Base-by-base conservation (phyloP, 2,113 vertebrate genomes). In the Podocnemis expansa region DNA sequence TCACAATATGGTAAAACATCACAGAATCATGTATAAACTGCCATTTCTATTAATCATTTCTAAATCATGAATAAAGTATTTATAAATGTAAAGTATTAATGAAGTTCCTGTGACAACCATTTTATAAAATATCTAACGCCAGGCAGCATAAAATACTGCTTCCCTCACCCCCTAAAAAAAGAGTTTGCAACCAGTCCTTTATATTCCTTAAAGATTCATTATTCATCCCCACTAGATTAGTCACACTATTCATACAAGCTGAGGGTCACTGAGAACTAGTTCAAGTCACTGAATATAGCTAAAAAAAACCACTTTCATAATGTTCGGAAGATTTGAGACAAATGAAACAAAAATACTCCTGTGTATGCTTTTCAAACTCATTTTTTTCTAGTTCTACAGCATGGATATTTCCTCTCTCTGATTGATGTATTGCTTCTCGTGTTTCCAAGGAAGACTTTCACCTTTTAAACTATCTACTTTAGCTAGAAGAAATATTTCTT, bases 41-140 rank as follows among this genome's bases (percentile, higher is more conserved):
- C 2, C 0, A 86, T 97, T 97, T 95, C 89, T 95, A 96, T 94
- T 92, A 91, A 93, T 98, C 96, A 89, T 89, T 91, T 97, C 95
- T 92, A 96, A 97, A 98, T 97, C 94, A 97, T 94, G 97, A 97
- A 92, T 94, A 67, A 97, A 96, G 88, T 82, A 89, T 97, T 98
- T 90, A 92, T 94, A 95, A 97, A 96, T 73, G 91, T 94, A 89
- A 90, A 91, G 93, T 79, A 94, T 75, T 94, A 93, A 93, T 93
- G 5, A 89, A 88, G 89, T 96, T 97, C 81, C 93, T 92, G 95
- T 97, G 96, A 93, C 97, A 97, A 94, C 80, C 89, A 82, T 95
- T 94, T 89, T 93, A 91, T 97, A 96, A 97, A 94, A 58, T 85
- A 96, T 86, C 91, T 93, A 82, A 97, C 87, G 94, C 31, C 43